Evolutionary conservation across 2,113 vertebrate species (phyloP), one percentile per base, ranked within the genome.

Genomic region (Malurus alboscapulatus): DNA sequence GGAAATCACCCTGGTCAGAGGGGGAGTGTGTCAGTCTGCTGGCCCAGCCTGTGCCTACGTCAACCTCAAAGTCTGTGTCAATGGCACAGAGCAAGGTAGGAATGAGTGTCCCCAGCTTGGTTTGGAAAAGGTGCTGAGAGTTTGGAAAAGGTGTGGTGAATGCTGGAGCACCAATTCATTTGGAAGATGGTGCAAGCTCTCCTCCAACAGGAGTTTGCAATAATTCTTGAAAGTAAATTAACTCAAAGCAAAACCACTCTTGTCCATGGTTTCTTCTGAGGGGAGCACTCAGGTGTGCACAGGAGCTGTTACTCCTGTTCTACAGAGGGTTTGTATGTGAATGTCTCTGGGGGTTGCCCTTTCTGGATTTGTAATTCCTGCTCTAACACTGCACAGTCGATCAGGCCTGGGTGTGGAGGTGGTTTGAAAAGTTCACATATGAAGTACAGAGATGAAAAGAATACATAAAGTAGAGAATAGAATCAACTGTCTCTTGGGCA

Each of bases 31-130:
- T 17, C 95, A 96, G n/a, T 42, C 96, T 18, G 96, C 85, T 51
- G 98, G 98, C 73, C 99, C 99, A 63, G 98, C 97, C 73, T 99
- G 99, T 78, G 96, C 98, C 45, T 99, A 98, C 4, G 97, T 99
- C 96, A 99, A 99, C 97, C 94, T 99, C 93, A 97, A 95, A 85
- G 97, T 99, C 42, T 98, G 94, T 61, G 93, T 97, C 67, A 98
- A 98, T 76, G 98, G 97, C 73, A 98, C 94, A 80, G 98, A 99
- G 68, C 98, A 98, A 98, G 98, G 99, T 99, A 98, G 75, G 97
- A 69, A 17, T 19, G 34, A 17, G 32, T 32, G 17, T 7, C 13
- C 21, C 2, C 2, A 7, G 22, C 48, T 57, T 26, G 27, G 2
- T 59, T 38, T 77, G 48, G 47, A 19, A 22, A 22, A 17, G 32